Base-by-base conservation (phyloP, 1,140 invertebrate species). In the Drosophila parvula region DNA sequence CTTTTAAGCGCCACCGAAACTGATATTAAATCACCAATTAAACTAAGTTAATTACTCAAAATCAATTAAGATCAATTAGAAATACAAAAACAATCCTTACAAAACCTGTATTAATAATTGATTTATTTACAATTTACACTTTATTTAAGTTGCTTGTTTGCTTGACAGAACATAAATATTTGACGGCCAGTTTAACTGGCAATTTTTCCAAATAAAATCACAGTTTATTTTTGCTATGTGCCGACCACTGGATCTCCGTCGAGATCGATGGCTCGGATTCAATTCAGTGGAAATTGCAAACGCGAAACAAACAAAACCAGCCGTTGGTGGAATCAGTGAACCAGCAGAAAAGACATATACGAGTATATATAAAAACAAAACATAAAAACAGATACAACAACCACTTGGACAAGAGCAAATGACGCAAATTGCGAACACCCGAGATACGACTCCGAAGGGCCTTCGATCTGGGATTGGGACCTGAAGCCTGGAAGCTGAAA, bases 381-480 rank as follows among this genome's bases (percentile, higher is more conserved):
- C 9, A 70, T 44, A 71, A 73, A 68, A 51, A 30, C 12, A 38
- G 51, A 58, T 51, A 64, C 36, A 70, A 61, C 50, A 56, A 50
- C 41, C 78, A 65, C 60, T 50, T 51, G 67, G 62, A 76, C 67
- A 64, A 67, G 58, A 63, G 74, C 68, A 64, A 85, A 85, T 85
- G 81, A 85, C 81, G 82, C 78, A 86, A 85, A 78, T 85, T 63
- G 81, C 67, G 34, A 16, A 57, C 18, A 71, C 34, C 65, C 50
- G 51, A 71, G 65, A 43, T 16, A 43, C 30, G 38, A 65, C 41
- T 67, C 40, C 65, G 7, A 69, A 69, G 65, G 65, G 65, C 47
- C 38, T 64, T 16, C 40, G 40, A 34, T 36, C n/a, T 28, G 32
- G 43, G 40, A 30, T 45, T 61, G 57, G n/a, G 12, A 43, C 16